phyloP scores from a whole-genome alignment of 1,140 invertebrate species.

The Zophobas morio region DNA sequence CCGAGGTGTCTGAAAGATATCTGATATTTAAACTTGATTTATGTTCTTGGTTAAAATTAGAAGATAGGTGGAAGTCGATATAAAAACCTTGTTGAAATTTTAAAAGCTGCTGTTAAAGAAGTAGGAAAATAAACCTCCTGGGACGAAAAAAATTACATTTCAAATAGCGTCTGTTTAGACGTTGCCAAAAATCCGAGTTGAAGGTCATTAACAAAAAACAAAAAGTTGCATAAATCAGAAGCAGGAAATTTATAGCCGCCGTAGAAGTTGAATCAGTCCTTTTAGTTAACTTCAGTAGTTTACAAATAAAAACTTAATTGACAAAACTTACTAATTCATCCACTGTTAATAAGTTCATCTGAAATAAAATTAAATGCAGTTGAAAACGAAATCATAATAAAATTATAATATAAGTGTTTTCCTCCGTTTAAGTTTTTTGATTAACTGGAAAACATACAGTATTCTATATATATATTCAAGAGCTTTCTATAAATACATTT shows the following conservation, averaged over 20 bases:
- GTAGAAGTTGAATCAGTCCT: no score
- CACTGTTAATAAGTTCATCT: no score
- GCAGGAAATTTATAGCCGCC: not conserved
- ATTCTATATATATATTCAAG: no score
- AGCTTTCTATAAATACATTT: no score
- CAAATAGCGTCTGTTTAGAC: not conserved
- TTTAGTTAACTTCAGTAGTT: no score
- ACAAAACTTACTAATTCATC: no score
- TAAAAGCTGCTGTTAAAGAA: conserved; percentile 1
- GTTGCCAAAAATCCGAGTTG: conserved; percentile 5
- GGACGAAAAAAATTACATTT: conserved; percentile 18
- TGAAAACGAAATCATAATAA: not conserved
- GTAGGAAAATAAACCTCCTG: conserved; percentile 4
- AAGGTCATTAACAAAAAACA: conserved; percentile 30
- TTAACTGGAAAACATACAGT: no score
- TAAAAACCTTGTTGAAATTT: not conserved
- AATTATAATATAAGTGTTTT: not conserved
- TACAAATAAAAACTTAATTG: no score
- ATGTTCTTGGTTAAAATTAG: not conserved
- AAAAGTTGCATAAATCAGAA: conserved; percentile 12
- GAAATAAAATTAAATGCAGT: no score
- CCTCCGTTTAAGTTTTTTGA: not conserved
- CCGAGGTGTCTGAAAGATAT: not conserved
- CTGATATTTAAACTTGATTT: not conserved
- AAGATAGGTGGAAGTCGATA: not conserved